Evolutionary conservation across 2,113 vertebrate species (phyloP), one percentile per base, ranked within the genome.

Genomic region (Willisornis vidua): DNA sequence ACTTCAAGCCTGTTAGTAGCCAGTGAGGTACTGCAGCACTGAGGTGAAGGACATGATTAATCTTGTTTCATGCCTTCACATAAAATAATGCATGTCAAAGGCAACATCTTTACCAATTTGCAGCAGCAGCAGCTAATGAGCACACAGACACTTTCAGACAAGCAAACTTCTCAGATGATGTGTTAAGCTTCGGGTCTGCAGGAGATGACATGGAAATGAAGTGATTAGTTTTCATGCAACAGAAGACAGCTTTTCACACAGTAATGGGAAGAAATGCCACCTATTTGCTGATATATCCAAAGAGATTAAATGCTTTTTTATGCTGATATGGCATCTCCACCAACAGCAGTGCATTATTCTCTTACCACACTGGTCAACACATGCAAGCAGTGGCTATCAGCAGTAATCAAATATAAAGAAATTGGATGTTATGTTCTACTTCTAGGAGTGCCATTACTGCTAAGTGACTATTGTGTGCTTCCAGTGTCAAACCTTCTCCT

Each of bases 221-320:
- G 49, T 45, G 73, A 93, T 88, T 95, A 82, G 52, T 72, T 70
- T 95, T 20, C 90, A 81, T 1, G 7, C 33, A 85, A 85, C 12
- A 73, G 55, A 94, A 88, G 90, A 94, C 77, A 88, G 61, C 19
- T 59, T 94, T 91, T 73, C 74, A 95, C 66, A n/a, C 51, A 84
- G 63, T 80, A 95, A 92, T 93, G 45, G 61, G 43, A 90, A 94
- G 89, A 94, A 87, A 41, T 90, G 78, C 66, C 89, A 68, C 77
- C 52, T 84, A 93, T 94, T 96, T 96, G 74, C 61, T 89, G 37
- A 49, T 46, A 35, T 26, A 33, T 57, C 83, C 6, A 25, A 92
- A 74, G 31, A 76, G 24, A 94, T 93, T 88, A 86, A 55, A 77
- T 74, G 61, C 9, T 62, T 91, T 95, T 52, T 85, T 77, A 22